Base-by-base conservation (phyloP, 2,113 vertebrate species). In the Neogale vison region DNA sequence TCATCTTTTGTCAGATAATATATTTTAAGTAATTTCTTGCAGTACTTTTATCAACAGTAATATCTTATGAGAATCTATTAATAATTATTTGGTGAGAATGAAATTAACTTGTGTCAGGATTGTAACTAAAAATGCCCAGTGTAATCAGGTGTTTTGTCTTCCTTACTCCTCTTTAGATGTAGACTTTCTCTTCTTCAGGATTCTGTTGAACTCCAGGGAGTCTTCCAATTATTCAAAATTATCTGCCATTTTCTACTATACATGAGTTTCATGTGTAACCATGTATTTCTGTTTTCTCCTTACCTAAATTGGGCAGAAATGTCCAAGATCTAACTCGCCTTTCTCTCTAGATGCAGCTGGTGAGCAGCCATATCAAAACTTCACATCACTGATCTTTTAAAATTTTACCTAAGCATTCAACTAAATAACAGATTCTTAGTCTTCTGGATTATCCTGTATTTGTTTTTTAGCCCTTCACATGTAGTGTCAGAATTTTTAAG, bases 51-150 rank as follows among this genome's bases (percentile, higher is more conserved):
- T 76, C 67, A 45, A 45, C 29, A 85, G 9, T 57, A 87, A 95
- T 69, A 90, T 65, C 57, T 96, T 47, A 42, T 85, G 85, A 76
- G 67, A 97, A 96, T 96, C 50, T 84, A 59, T 47, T 69, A 12
- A 80, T 87, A 91, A 63, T 98, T 95, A 90, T 52, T 77, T 87
- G 67, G 67, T 79, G 88, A 84, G 8, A 90, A 80, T 88, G 45
- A 88, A 96, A 96, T 94, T 97, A 97, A 97, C 86, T 67, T 63
- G 24, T 95, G 82, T 80, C 69, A 57, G 31, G 97, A 72, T 87
- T 95, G 47, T 95, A 93, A 95, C 71, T 79, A 93, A 93, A 63
- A 83, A 80, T 83, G 63, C 63, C 5, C 47, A 69, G 34, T 34
- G 55, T 83, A 96, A 34, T 34, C 86, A 79, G 21, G 24, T 86